Evolutionary conservation across 2,797 vertebrate genomes (phyloP), one percentile per base, ranked within the genome.

Genomic region (Cichlasoma orientale): DNA sequence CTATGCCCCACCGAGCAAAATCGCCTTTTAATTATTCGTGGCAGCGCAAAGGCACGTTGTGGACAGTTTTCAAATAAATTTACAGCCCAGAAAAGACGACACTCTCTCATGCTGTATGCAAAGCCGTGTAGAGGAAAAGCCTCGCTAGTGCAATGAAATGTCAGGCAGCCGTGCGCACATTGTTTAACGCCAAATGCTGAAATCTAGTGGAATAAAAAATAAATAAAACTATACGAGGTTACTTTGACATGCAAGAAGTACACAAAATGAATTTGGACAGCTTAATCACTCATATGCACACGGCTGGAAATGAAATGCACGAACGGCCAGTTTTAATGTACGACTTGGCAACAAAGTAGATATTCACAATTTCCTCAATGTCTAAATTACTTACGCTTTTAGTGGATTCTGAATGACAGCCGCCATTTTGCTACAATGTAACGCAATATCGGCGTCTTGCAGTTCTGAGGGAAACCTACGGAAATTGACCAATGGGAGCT

Each of bases 371-470:
- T 84, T 87, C 52, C 83, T 83, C 79, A 93, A 92, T 93, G 88
- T 92, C 86, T 88, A 90, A 94, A 95, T 96, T 98, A 99, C 98
- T 98, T 97, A 98, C 98, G 97, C 97, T 97, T 98, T 99, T 96
- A 99, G 97, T 96, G 97, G 97, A 97, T 98, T 98, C 97, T 98
- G 98, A 98, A 99, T 99, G 97, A 99, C 98, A 98, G 98, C 97
- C 98, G 97, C 98, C 98, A 99, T 99, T 98, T 99, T 98, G 97
- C 97, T 97, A 97, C 97, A 97, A 96, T 98, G 97, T 98, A 99
- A 98, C 96, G 97, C 97, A 98, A 97, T 98, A 98, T 97, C 97
- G 96, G 96, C 95, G 96, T 96, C 97, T 97, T 96, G 93, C 97
- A 98, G 97, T 97, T 97, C 97, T 97, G 97, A 97, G 97, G 96